A percentile compares a stretch with the other conserved stretches of the same genome.
phyloP scores from a whole-genome alignment of 2,113 vertebrate genomes.

The Mystacornis crossleyi region DNA sequence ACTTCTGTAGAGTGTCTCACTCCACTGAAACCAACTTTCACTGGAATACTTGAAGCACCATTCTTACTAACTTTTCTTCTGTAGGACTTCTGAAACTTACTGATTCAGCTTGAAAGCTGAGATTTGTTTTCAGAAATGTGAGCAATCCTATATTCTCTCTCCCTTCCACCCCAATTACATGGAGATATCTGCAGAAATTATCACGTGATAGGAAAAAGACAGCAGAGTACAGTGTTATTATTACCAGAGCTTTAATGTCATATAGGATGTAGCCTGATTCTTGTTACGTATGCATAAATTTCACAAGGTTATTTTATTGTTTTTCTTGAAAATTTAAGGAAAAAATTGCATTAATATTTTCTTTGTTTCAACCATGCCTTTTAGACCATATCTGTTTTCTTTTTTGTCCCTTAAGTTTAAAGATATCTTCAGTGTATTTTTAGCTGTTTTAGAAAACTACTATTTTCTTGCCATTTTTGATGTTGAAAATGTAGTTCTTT shows the following conservation, averaged over 20 bases:
- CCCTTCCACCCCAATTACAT: accelerated
- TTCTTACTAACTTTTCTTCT: not conserved
- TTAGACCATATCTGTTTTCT: not conserved
- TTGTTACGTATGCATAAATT: not conserved
- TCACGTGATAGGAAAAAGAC: not conserved
- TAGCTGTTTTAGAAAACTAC: not conserved
- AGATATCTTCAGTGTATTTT: not conserved
- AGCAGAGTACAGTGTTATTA: not conserved
- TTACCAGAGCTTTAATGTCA: not conserved
- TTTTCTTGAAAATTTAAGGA: not conserved
- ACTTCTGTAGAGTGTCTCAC: accelerated
- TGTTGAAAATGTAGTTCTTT: not conserved
- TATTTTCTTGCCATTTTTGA: not conserved
- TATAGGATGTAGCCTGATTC: not conserved
- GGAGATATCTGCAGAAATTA: not conserved
- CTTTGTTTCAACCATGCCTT: not conserved
- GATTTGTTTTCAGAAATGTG: not conserved
- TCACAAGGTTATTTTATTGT: not conserved
- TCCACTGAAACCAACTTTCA: not conserved
- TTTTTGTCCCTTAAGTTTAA: not conserved
- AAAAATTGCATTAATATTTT: not conserved
- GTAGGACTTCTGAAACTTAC: not conserved
- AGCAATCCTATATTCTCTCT: accelerated
- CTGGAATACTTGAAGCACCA: not conserved
- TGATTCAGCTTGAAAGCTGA: not conserved